Conservation (phyloP, 2,888 invertebrate species). For the Ochropleura leucogaster region DNA sequence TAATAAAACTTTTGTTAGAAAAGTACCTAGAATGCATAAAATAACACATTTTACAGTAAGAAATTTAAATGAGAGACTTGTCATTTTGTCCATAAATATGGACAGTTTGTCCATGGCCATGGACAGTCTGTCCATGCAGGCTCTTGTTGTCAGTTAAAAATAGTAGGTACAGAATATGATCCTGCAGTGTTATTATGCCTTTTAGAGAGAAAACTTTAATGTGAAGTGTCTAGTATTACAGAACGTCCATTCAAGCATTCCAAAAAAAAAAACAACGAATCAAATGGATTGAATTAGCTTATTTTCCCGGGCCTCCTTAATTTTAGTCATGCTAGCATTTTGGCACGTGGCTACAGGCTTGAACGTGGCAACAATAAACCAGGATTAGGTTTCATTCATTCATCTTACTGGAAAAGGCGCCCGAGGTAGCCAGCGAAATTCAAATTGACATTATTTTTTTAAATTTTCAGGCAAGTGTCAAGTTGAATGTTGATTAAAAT, state of each 20-base stretch:
- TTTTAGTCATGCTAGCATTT: not conserved
- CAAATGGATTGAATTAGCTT: too few relatives aligned
- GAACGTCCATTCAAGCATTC: too few relatives aligned
- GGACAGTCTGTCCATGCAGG: not conserved
- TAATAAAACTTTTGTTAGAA: slow-evolving; percentile 25
- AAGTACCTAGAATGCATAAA: slow-evolving; percentile 5
- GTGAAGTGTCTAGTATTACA: not conserved
- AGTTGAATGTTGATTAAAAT: too few relatives aligned
- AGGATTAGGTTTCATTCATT: too few relatives aligned
- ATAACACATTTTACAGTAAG: not conserved
- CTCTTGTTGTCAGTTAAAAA: not conserved
- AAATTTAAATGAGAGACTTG: not conserved
- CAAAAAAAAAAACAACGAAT: too few relatives aligned
- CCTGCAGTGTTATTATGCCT: not conserved
- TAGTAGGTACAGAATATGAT: not conserved
- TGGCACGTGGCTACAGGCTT: not conserved
- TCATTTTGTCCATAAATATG: not conserved
- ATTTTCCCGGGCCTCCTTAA: not conserved
- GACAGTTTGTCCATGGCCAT: not conserved
- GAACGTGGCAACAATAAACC: not conserved
- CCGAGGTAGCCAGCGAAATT: too few relatives aligned
- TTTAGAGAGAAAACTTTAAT: not conserved
- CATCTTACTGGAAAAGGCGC: too few relatives aligned
- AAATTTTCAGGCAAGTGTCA: too few relatives aligned
- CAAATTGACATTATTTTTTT: too few relatives aligned